phyloP scores from a whole-genome alignment of 2,113 vertebrate species.

The Esox niger region DNA sequence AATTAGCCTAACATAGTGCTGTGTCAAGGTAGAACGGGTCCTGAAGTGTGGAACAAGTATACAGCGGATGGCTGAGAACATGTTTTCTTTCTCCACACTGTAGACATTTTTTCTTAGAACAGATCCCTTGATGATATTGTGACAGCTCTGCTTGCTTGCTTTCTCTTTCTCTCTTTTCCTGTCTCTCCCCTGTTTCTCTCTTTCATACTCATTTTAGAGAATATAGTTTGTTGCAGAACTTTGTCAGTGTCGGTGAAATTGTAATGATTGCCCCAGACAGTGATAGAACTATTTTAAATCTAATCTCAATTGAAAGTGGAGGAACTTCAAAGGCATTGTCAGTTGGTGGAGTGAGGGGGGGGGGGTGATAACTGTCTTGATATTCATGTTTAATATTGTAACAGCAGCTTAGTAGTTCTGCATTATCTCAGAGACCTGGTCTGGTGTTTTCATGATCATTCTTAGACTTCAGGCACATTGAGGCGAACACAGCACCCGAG shows the following conservation, averaged over 20 bases:
- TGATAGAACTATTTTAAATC: background rate
- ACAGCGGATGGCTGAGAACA: constrained; percentile 1
- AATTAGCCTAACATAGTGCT: constrained; percentile 37
- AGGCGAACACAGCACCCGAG: no score
- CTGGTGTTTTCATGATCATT: background rate
- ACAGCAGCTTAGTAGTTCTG: no score
- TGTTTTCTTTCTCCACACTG: background rate
- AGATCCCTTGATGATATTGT: background rate
- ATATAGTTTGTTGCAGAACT: constrained; percentile 8
- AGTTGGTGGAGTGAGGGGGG: background rate
- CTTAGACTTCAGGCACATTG: background rate
- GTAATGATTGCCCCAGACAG: constrained; percentile 1
- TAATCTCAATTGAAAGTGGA: background rate
- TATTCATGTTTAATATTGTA: background rate
- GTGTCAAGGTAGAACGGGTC: constrained; percentile 2
- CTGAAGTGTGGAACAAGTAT: background rate
- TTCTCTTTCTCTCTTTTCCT: background rate
- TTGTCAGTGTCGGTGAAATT: background rate
- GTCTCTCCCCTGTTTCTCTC: background rate
- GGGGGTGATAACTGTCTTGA: background rate
- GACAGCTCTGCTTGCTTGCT: background rate
- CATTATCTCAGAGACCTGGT: background rate
- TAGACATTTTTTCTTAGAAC: background rate
- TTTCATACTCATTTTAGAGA: constrained; percentile 8
- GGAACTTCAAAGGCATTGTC: constrained; percentile 19